Evolutionary conservation across 2,797 vertebrate species (phyloP), one percentile per base, ranked within the genome.

Genomic region (Clamator glandarius): DNA sequence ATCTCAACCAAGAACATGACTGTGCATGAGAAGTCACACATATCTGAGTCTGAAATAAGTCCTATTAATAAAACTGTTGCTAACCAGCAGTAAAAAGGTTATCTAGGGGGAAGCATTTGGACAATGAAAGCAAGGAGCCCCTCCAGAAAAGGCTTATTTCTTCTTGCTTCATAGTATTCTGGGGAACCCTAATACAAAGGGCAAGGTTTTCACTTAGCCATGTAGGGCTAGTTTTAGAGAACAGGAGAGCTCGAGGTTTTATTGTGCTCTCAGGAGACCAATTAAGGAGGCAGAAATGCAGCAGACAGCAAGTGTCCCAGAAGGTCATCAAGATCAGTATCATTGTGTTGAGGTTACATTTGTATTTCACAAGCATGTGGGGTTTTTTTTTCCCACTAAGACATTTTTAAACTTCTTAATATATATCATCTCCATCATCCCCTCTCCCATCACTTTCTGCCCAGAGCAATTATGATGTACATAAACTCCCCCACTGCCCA

Each of bases 1-100:
- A 64, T 54, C 66, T 28, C 52, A 12, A 5, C 5, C 55, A 75
- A 76, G 11, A 25, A 35, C 33, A 4, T 36, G 77, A 29, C 15
- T 23, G 1, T 13, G 44, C 50, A 17, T 42, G 8, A n/a, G 69
- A 33, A 68, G 51, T 41, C 72, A 11, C 64, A 46, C 76, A 62
- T 3, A 52, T 41, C 68, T n/a, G 24, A 62, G 35, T 31, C 81
- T 88, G 89, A 90, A 84, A 24, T 35, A 64, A 78, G 58, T 8
- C 51, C 91, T 89, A 52, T 61, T 63, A 77, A 90, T 90, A 92
- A 86, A 95, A 26, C 58, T 21, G 21, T 25, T 19, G 13, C 59
- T 78, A 83, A 29, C 29, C 35, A 13, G 26, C 57, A 44, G 36
- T 1, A 44, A 4, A 8, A 24, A 75, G 33, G 1, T 18, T 62